Percentiles rank a stretch among this genome's conserved stretches.
Evolutionary conservation across 2,888 invertebrate species (phyloP).

Genomic region (Tanaodytes sp.): DNA sequence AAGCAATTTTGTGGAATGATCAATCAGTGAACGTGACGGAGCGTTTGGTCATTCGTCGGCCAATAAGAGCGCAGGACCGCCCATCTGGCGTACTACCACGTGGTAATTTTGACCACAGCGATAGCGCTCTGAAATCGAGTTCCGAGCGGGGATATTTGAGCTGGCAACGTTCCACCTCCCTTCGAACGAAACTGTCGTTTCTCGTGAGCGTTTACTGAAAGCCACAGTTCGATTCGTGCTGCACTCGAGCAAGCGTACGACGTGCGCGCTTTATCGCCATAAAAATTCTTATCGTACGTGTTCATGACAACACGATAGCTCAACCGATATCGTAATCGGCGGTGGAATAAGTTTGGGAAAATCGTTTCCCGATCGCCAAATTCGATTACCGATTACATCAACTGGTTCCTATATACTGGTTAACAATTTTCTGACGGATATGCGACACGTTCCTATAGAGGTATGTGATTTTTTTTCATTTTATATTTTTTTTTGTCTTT

Average conservation of each 20-base stretch:
- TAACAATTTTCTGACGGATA: constrained; percentile 8
- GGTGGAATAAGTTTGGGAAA: constrained; percentile 1
- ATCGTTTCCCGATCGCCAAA: background rate
- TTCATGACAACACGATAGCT: constrained; percentile 39
- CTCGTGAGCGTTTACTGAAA: constrained; percentile 13
- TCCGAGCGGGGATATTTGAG: constrained; percentile 29
- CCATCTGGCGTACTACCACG: constrained; percentile 40
- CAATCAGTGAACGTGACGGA: constrained; percentile 13
- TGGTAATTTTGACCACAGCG: constrained; percentile 46
- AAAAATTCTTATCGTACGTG: constrained; percentile 32
- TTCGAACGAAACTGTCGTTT: constrained; percentile 10
- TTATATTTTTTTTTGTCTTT: no score
- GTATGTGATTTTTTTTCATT: constrained; percentile 6
- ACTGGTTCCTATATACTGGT: background rate
- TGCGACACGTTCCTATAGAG: constrained; percentile 40
- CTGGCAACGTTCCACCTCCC: constrained; percentile 55
- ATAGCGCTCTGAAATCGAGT: constrained; percentile 15
- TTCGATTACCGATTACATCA: constrained; percentile 3
- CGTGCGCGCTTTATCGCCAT: constrained; percentile 15
- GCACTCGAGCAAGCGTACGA: constrained; percentile 16
- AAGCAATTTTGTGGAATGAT: constrained; percentile 1
- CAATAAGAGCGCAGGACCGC: constrained; percentile 61
- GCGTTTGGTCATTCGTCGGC: constrained; percentile 52
- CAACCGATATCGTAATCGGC: constrained; percentile 15
- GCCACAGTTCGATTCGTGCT: constrained; percentile 21